Evolutionary conservation across 2,113 vertebrate species (phyloP).

Genomic region (Thinocorus orbignyianus): DNA sequence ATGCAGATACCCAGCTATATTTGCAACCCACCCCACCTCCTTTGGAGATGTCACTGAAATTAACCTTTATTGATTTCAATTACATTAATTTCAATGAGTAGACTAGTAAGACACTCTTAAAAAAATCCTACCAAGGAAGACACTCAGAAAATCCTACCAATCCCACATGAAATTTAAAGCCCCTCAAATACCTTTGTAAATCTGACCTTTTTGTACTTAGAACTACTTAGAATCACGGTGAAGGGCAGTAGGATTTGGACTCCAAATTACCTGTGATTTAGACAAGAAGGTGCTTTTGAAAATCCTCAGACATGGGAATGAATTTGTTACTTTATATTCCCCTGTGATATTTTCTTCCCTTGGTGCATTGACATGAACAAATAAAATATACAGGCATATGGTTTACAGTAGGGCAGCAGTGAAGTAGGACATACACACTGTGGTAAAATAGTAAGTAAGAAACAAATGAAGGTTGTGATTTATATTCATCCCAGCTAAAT

Average conservation of each 20-base stretch:
- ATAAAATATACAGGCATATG: neutral
- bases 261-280: neutral
- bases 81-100: neutral
- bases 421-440: neutral
- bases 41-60: neutral
- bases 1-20: neutral
- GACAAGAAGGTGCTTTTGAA: neutral
- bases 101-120: neutral
- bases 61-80: conserved; percentile 12
- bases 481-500: neutral
- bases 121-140: neutral
- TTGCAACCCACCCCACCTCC: neutral
- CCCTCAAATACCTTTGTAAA: neutral
- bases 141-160: neutral
- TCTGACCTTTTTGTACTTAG: neutral
- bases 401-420: neutral
- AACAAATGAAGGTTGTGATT: conserved; percentile 21
- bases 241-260: neutral
- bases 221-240: neutral
- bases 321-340: neutral
- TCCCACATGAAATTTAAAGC: neutral
- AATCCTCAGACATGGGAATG: neutral
- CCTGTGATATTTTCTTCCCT: neutral
- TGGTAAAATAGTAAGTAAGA: neutral
- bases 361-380: neutral